These are phyloP conservation scores for Cavia porcellus DNA, from an alignment of 2,113 vertebrate species.

Conservation along the genomic window DNA sequence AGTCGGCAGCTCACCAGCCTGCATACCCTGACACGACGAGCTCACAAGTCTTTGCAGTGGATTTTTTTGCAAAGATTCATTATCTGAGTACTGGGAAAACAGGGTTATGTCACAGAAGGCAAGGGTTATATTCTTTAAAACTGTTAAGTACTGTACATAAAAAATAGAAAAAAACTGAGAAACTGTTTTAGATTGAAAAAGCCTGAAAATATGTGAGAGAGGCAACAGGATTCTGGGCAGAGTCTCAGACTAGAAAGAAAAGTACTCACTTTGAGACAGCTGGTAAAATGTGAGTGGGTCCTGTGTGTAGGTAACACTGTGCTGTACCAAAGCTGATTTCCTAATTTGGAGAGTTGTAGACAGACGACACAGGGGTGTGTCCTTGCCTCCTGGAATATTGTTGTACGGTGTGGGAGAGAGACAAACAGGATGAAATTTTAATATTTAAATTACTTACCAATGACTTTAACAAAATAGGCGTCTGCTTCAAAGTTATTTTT, in stretches of 20 bases:
- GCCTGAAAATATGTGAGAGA: slow-evolving; percentile 23
- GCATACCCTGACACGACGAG: neutral
- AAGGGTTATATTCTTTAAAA: slow-evolving; percentile 45
- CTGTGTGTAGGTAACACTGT: neutral
- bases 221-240: neutral
- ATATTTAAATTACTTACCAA: slow-evolving; percentile 92
- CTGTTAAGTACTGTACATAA: neutral
- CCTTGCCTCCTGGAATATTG: neutral
- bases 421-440: neutral
- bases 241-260: neutral
- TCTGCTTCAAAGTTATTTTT: slow-evolving; percentile 99
- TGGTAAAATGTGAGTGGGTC: neutral
- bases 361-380: neutral
- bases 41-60: neutral
- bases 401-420: neutral
- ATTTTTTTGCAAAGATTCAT: neutral
- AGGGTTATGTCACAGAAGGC: neutral
- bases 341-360: neutral
- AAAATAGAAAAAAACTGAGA: neutral
- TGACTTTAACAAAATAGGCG: slow-evolving; percentile 99
- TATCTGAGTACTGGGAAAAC: neutral
- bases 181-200: neutral
- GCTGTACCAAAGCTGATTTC: neutral
- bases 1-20: neutral
- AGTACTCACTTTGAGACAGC: neutral